Base-by-base conservation (phyloP, 1,140 invertebrate genomes). In the Drosophila erecta region DNA sequence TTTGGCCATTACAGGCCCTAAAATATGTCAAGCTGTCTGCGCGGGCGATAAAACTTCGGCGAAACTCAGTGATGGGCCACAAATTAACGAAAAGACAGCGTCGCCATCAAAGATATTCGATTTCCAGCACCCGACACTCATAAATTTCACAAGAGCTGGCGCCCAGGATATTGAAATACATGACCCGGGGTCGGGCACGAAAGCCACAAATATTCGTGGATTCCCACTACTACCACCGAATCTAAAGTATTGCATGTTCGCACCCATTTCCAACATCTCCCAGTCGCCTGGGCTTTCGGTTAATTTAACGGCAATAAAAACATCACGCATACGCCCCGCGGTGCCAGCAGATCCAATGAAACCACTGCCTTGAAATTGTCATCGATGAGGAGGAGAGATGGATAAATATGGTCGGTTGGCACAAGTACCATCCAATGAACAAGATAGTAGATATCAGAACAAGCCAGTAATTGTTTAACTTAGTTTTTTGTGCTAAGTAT, bases 251-350 rank as follows among this genome's bases (percentile, higher is more conserved):
- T 56, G 66, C 66, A 70, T 70, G 66, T 58, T 65, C 37, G 41
- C 53, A 43, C 55, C 67, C 67, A 66, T 70, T 70, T 0, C 17
- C 17, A 17, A 0, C 17, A 17, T 33, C n/a, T 22, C 47, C n/a
- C n/a, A n/a, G 1, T 15, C 59, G 6, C 20, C 69, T 43, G 47
- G 57, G 53, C 43, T 43, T 72, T 61, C 56, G 60, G 73, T 76
- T 87, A 87, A 87, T 87, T 87, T 89, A 87, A 83, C 55, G 84
- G 58, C 67, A 87, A 87, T 86, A 87, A 87, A 86, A 87, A 89
- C 83, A 87, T 87, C 84, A 87, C 84, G 83, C 67, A 83, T 87
- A 83, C 83, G 83, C 76, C 84, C 84, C 76, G 84, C 76, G 62
- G 83, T 33, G 69, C 59, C 55, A 35, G 61, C 69, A 66, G 64